phyloP scores from a whole-genome alignment of 2,888 invertebrate species.

The Ophion ventricosus region DNA sequence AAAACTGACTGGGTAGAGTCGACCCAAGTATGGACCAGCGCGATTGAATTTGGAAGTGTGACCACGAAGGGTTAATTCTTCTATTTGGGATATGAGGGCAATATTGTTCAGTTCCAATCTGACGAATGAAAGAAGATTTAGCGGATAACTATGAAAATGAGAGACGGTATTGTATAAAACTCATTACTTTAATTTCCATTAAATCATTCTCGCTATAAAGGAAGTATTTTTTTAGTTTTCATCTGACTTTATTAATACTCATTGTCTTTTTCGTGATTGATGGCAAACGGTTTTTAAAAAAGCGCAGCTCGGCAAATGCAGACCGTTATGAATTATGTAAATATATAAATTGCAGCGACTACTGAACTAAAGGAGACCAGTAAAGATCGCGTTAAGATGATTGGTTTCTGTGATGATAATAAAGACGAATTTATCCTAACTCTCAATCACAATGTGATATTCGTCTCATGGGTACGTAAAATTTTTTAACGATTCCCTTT shows the following conservation, averaged over 20 bases:
- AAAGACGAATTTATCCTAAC: slow-evolving; percentile 82
- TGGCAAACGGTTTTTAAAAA: neutral
- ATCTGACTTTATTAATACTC: neutral
- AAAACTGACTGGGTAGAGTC: too few species aligned
- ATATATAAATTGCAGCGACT: slow-evolving; percentile 60
- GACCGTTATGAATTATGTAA: neutral
- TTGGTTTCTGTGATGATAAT: slow-evolving; percentile 81
- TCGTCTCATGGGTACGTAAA: slow-evolving; percentile 81
- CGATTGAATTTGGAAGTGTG: too few species aligned
- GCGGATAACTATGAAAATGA: too few species aligned
- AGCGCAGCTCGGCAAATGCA: neutral
- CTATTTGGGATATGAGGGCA: too few species aligned
- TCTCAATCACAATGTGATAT: slow-evolving; percentile 80
- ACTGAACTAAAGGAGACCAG: slow-evolving; percentile 65
- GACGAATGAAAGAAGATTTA: too few species aligned
- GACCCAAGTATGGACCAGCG: too few species aligned
- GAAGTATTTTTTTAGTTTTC: neutral
- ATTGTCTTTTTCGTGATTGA: neutral
- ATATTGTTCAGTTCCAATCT: too few species aligned
- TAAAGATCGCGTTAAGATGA: slow-evolving; percentile 71
- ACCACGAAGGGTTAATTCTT: too few species aligned
- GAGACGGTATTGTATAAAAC: too few species aligned
- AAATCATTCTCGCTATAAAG: too few species aligned
- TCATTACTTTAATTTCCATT: too few species aligned
- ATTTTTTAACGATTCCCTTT: neutral